Conservation (phyloP, 2,888 invertebrate species). For the Mythimna vitellina region DNA sequence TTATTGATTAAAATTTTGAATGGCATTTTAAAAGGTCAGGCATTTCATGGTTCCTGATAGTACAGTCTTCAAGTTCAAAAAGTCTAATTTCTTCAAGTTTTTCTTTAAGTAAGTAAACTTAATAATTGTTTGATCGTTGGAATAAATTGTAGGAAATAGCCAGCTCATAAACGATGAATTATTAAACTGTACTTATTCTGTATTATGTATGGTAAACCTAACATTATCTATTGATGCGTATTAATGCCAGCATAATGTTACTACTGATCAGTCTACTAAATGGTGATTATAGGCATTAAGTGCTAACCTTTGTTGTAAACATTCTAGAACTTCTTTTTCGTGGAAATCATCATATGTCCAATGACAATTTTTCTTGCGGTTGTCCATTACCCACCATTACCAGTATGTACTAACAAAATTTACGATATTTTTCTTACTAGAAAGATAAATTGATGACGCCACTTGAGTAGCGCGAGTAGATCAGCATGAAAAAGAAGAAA, state of each 20-base stretch:
- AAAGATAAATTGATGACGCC: too few relatives aligned
- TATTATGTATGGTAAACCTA: slow-evolving; percentile 58
- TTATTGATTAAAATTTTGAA: slow-evolving; percentile 15
- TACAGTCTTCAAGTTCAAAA: slow-evolving; percentile 19
- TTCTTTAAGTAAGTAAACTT: slow-evolving; percentile 39
- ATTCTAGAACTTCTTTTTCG: not conserved
- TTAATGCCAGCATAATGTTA: slow-evolving; percentile 46
- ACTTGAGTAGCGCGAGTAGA: not conserved
- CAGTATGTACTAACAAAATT: not conserved
- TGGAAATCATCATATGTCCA: not conserved
- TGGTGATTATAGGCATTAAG: slow-evolving; percentile 30
- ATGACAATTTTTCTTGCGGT: not conserved
- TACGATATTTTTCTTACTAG: not conserved
- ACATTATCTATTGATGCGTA: slow-evolving; percentile 54
- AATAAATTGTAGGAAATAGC: slow-evolving; percentile 34
- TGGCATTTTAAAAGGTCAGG: slow-evolving; percentile 13
- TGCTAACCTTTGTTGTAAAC: slow-evolving; percentile 27
- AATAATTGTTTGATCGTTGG: slow-evolving; percentile 44
- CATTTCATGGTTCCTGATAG: slow-evolving; percentile 17
- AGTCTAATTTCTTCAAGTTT: slow-evolving; percentile 20
- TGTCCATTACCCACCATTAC: not conserved
- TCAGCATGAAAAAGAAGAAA: not conserved
- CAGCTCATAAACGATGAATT: slow-evolving; percentile 53
- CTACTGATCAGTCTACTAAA: slow-evolving; percentile 28
- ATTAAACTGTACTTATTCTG: slow-evolving; percentile 52